phyloP scores from a whole-genome alignment of 2,113 vertebrate species.

The Tapirus terrestris region DNA sequence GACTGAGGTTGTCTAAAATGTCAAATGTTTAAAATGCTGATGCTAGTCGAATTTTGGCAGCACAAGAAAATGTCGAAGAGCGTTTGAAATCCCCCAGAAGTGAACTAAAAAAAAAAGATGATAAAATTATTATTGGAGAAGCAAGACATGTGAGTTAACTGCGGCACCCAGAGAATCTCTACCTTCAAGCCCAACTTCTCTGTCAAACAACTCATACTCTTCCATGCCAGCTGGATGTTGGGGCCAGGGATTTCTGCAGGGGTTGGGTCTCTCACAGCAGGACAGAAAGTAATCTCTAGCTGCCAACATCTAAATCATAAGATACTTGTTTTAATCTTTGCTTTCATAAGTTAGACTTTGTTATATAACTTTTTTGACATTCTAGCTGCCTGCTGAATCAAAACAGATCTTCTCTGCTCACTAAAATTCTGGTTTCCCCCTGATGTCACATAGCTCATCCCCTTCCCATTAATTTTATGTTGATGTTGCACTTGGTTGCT shows the following conservation, averaged over 20 bases:
- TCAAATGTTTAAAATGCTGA: background rate
- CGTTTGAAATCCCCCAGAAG: too few species aligned
- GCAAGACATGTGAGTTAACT: background rate
- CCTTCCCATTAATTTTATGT: background rate
- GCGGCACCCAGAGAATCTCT: background rate
- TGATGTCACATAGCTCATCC: too few species aligned
- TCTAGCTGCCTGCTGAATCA: background rate
- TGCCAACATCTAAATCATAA: background rate
- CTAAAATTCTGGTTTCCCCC: background rate
- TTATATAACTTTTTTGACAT: background rate
- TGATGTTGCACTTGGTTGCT: background rate
- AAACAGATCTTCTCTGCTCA: background rate
- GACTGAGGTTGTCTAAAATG: background rate
- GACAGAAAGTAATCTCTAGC: background rate
- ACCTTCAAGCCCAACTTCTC: rapidly evolving
- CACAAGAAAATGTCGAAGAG: background rate
- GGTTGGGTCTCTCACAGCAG: background rate
- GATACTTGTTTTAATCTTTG: background rate
- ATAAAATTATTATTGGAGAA: background rate
- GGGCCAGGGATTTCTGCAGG: background rate
- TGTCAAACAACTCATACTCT: background rate
- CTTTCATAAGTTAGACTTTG: background rate
- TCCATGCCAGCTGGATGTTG: background rate
- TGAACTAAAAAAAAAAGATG: background rate
- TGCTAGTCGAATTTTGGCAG: rapidly evolving